Conservation (phyloP, 2,797 vertebrate genomes). For the Triplophysa bombifrons region DNA sequence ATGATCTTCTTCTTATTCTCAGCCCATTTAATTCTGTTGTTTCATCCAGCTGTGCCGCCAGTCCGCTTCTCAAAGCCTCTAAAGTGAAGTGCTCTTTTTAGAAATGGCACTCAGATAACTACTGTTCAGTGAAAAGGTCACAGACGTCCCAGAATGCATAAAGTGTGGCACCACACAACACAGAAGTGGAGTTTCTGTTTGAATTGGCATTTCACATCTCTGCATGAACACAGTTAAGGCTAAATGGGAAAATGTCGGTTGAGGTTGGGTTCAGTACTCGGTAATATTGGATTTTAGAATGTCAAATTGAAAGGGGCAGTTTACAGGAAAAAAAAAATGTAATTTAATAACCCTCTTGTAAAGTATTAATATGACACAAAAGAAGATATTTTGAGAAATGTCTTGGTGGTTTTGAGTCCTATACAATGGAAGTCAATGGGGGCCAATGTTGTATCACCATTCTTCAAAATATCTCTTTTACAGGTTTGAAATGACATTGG, state of each 20-base stretch:
- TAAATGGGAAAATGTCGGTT: not conserved
- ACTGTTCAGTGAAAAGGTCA: slow-evolving; percentile 60
- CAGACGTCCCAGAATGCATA: slow-evolving; percentile 42
- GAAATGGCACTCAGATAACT: slow-evolving; percentile 54
- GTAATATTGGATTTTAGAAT: not conserved
- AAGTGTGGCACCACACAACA: slow-evolving; percentile 36
- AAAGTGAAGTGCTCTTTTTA: slow-evolving; percentile 47
- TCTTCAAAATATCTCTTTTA: no score
- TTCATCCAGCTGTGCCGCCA: slow-evolving; percentile 37
- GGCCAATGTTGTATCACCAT: no score
- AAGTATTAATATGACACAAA: no score
- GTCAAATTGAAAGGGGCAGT: no score
- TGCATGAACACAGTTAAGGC: slow-evolving; percentile 24
- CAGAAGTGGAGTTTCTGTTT: slow-evolving; percentile 8
- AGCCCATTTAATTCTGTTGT: slow-evolving; percentile 40
- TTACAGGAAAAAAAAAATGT: no score
- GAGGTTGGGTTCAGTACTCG: not conserved
- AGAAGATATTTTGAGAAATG: no score
- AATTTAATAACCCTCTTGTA: no score
- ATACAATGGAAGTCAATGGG: no score
- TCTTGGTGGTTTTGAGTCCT: no score
- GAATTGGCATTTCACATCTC: slow-evolving; percentile 43
- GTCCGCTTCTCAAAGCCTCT: slow-evolving; percentile 49
- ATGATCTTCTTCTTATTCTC: slow-evolving; percentile 1
- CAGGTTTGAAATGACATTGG: not conserved